A percentile compares a stretch with the other conserved stretches of the same genome.
phyloP scores from a whole-genome alignment of 2,888 invertebrate genomes.

The Craniophora ligustri region DNA sequence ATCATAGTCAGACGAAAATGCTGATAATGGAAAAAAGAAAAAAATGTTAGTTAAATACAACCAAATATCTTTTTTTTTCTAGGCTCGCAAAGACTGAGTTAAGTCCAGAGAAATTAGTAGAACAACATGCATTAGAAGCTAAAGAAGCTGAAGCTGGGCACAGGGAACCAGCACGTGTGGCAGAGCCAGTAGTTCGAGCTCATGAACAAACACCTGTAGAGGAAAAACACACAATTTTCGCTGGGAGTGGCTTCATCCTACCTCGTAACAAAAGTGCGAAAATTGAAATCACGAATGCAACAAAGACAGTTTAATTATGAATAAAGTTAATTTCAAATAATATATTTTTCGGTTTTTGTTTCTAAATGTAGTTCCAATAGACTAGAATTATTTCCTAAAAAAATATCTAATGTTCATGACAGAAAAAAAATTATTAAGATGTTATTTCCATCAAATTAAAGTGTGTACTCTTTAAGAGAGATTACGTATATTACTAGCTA shows the following conservation, averaged over 20 bases:
- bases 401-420: too few relatives aligned
- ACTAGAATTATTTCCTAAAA: too few relatives aligned
- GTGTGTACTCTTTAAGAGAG: too few relatives aligned
- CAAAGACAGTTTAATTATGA: slow-evolving; percentile 30
- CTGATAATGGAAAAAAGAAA: too few relatives aligned
- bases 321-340: slow-evolving; percentile 17
- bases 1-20: too few relatives aligned
- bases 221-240: slow-evolving; percentile 66
- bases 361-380: too few relatives aligned
- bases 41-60: too few relatives aligned
- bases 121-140: slow-evolving; percentile 17
- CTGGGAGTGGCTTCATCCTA: slow-evolving; percentile 71
- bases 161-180: slow-evolving; percentile 17
- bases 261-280: slow-evolving; percentile 57
- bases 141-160: slow-evolving; percentile 27
- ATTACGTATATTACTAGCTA: too few relatives aligned
- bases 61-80: slow-evolving; percentile 12
- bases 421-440: too few relatives aligned
- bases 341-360: too few relatives aligned
- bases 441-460: too few relatives aligned
- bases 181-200: slow-evolving; percentile 47
- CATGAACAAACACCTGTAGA: slow-evolving; percentile 49
- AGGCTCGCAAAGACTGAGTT: slow-evolving; percentile 73
- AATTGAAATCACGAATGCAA: slow-evolving; percentile 25
- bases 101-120: slow-evolving; percentile 35